These are phyloP conservation scores for Romanogobio albipinnatus DNA, from an alignment of 2,113 vertebrate genomes.

Conservation along the genomic window DNA sequence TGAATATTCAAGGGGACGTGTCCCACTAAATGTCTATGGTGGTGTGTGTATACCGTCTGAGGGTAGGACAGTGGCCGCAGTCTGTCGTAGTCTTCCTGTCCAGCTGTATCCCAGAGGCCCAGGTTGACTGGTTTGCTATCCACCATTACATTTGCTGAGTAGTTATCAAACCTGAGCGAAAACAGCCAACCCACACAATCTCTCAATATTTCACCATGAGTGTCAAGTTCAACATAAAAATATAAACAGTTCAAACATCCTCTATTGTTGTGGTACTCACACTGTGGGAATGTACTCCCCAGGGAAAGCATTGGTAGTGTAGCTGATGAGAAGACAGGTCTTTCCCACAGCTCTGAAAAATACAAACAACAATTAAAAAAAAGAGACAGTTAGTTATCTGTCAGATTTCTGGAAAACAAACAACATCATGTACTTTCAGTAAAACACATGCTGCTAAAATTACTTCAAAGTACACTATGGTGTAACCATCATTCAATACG, in stretches of 20 bases:
- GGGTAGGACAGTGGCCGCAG: conserved; percentile 89
- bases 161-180: conserved; percentile 86
- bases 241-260: neutral
- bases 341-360: conserved; percentile 68
- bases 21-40: neutral
- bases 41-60: conserved; percentile 81
- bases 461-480: neutral
- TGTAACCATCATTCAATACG: neutral
- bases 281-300: conserved; percentile 70
- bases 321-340: conserved; percentile 68
- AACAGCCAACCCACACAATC: conserved; percentile 21
- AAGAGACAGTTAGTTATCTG: neutral
- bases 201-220: conserved; percentile 3
- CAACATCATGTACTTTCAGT: neutral
- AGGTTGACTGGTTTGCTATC: conserved; percentile 91
- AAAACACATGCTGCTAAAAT: conserved; percentile 29
- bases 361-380: conserved; percentile 26
- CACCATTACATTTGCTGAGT: conserved; percentile 93
- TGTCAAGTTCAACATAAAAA: neutral
- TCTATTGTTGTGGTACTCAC: conserved; percentile 55
- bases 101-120: conserved; percentile 90
- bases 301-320: conserved; percentile 69
- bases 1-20: neutral
- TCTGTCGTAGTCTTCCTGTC: conserved; percentile 90
- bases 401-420: neutral